Evolutionary conservation across 2,888 invertebrate genomes (phyloP).

Genomic region (Macaria liturata): DNA sequence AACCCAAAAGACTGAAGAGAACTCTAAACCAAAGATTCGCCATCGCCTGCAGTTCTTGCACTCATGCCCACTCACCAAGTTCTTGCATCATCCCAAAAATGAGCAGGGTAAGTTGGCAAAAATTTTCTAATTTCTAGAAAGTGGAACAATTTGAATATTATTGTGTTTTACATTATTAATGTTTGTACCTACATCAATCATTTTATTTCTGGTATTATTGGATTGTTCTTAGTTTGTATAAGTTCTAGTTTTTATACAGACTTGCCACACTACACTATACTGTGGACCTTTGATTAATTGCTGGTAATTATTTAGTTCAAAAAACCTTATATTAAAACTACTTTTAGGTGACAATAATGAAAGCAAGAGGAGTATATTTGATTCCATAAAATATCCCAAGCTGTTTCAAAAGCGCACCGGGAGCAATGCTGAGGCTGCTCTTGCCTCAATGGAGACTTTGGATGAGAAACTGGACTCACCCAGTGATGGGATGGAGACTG

Average conservation of each 20-base stretch:
- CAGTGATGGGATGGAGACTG: slow-evolving; percentile 89
- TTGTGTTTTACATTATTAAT: no score
- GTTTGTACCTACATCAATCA: no score
- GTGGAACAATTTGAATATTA: no score
- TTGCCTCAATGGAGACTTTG: slow-evolving; percentile 92
- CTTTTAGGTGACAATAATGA: slow-evolving; percentile 48
- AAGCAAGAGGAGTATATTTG: slow-evolving; percentile 51
- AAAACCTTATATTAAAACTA: neutral
- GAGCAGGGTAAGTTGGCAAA: slow-evolving; percentile 52
- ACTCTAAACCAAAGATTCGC: slow-evolving; percentile 55
- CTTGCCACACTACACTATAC: no score
- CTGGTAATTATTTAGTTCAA: no score
- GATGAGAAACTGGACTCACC: slow-evolving; percentile 89
- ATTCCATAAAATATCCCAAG: slow-evolving; percentile 67
- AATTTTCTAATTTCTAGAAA: no score
- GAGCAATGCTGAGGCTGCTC: slow-evolving; percentile 85
- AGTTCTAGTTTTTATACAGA: no score
- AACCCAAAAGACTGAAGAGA: slow-evolving; percentile 66
- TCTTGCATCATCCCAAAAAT: slow-evolving; percentile 62
- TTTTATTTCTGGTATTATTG: no score
- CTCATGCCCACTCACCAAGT: slow-evolving; percentile 67
- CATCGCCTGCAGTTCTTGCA: slow-evolving; percentile 69
- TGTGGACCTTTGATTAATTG: no score
- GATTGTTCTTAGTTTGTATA: no score
- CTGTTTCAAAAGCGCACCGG: slow-evolving; percentile 82